Conservation (phyloP, 2,888 invertebrate species). For the Aporophyla nigra region DNA sequence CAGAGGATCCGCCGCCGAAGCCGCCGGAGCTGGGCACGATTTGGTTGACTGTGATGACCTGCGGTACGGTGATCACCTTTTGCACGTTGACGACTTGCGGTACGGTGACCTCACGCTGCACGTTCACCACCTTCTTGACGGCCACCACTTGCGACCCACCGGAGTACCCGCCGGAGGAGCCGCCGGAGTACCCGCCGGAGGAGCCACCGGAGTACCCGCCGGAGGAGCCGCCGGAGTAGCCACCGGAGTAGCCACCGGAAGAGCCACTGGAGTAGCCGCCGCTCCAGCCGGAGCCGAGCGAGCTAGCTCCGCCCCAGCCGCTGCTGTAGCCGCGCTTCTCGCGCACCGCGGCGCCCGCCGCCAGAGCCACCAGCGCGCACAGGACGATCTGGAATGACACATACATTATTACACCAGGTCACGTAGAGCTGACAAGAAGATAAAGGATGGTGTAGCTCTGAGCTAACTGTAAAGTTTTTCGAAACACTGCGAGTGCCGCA, state of each 20-base stretch:
- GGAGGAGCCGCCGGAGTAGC: background rate
- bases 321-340: conserved; percentile 59
- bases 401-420: background rate
- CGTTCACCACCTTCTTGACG: conserved; percentile 74
- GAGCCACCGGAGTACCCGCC: conserved; percentile 36
- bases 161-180: conserved; percentile 50
- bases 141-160: conserved; percentile 71
- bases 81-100: conserved; percentile 74
- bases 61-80: conserved; percentile 78
- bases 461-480: background rate
- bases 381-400: conserved; percentile 45
- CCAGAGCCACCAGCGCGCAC: conserved; percentile 48
- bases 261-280: too few relatives aligned
- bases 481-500: conserved; percentile 45
- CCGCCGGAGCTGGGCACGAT: conserved; percentile 68
- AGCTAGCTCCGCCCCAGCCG: too few relatives aligned
- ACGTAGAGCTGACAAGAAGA: background rate
- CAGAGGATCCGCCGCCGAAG: conserved; percentile 40
- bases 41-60: conserved; percentile 78
- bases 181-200: conserved; percentile 36
- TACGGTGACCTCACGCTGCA: conserved; percentile 73
- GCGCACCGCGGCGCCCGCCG: conserved; percentile 54
- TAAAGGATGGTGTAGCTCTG: background rate
- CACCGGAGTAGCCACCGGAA: too few relatives aligned
- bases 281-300: too few relatives aligned